Evolutionary conservation across 1,140 invertebrate genomes (phyloP).

Genomic region (Diprion similis): DNA sequence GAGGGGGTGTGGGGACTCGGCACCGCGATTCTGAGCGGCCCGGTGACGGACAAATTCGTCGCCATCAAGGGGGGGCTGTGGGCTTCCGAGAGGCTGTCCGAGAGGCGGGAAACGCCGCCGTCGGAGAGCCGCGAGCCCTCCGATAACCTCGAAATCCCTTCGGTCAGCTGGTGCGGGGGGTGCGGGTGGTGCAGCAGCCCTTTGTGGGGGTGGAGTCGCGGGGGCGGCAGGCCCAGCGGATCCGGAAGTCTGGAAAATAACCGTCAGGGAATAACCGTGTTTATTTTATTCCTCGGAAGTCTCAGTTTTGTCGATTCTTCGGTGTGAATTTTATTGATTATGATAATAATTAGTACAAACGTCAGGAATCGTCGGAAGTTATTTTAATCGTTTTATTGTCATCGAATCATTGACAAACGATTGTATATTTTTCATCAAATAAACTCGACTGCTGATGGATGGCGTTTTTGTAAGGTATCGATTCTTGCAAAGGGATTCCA

Average conservation of each 20-base stretch:
- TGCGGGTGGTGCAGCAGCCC: conserved; percentile 49
- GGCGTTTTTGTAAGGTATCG: no score
- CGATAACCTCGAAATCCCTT: conserved; percentile 57
- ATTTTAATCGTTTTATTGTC: no score
- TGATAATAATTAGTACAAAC: no score
- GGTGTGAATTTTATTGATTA: no score
- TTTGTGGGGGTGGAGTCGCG: conserved; percentile 54
- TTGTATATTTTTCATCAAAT: no score
- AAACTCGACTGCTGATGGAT: no score
- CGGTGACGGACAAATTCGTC: conserved; percentile 58
- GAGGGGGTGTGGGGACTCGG: conserved; percentile 60
- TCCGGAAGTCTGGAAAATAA: conserved; percentile 50
- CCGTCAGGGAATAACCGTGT: no score
- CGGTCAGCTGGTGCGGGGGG: conserved; percentile 50
- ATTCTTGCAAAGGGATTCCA: no score
- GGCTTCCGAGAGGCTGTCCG: conserved; percentile 56
- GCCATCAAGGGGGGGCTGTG: conserved; percentile 59
- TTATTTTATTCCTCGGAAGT: no score
- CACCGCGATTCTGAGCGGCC: conserved; percentile 55
- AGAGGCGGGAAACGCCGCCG: conserved; percentile 54
- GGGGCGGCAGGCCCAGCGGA: conserved; percentile 49
- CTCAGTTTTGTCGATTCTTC: no score
- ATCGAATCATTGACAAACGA: no score
- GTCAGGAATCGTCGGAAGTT: no score
- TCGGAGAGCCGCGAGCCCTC: conserved; percentile 56